phyloP scores from a whole-genome alignment of 2,888 invertebrate species.

The Harpagoxenus sublaevis region DNA sequence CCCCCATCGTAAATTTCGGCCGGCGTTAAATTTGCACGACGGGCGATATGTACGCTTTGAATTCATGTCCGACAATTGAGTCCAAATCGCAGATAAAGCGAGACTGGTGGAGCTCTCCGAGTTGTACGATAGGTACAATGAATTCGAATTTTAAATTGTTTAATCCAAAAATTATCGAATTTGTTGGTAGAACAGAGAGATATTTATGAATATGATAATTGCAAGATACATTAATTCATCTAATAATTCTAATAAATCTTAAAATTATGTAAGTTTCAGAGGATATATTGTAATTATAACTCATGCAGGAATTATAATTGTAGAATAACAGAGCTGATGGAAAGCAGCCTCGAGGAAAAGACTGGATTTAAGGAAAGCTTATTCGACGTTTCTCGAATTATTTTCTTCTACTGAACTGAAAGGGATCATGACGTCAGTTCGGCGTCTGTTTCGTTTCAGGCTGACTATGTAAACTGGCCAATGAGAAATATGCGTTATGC shows the following conservation, averaged over 20 bases:
- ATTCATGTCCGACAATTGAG: background rate
- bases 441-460: slow-evolving; percentile 4
- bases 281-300: background rate
- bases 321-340: background rate
- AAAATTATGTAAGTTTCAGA: background rate
- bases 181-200: background rate
- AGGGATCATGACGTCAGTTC: slow-evolving; percentile 45
- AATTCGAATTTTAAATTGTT: background rate
- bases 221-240: background rate
- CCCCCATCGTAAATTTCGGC: slow-evolving; percentile 39
- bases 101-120: background rate
- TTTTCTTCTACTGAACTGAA: slow-evolving; percentile 21
- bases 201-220: background rate
- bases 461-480: slow-evolving; percentile 37
- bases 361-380: background rate
- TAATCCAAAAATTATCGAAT: background rate
- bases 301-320: background rate
- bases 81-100: background rate
- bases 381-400: background rate
- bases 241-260: background rate
- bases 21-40: slow-evolving; percentile 22
- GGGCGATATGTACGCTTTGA: slow-evolving; percentile 15
- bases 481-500: slow-evolving; percentile 27
- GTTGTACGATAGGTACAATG: background rate
- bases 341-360: background rate